phyloP scores from a whole-genome alignment of 2,113 vertebrate species.

The Nothobranchius kuhntae region DNA sequence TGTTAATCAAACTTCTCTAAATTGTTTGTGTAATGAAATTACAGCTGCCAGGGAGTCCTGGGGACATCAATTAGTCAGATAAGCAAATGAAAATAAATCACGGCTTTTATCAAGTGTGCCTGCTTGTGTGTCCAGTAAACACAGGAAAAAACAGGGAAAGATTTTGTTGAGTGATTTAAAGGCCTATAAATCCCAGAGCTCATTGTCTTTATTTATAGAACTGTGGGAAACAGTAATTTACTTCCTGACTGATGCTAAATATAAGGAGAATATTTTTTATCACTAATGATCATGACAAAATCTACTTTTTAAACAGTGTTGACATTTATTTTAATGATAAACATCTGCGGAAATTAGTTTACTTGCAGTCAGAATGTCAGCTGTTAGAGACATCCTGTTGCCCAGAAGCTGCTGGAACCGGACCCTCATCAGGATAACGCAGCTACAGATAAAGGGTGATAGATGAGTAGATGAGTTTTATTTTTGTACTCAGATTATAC shows the following conservation, averaged over 20 bases:
- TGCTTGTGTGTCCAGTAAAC: constrained; percentile 66
- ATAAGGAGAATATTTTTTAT: not conserved
- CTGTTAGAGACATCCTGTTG: not conserved
- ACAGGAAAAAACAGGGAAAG: constrained; percentile 74
- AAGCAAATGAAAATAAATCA: constrained; percentile 78
- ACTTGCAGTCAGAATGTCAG: not conserved
- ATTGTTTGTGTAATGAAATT: constrained; percentile 79
- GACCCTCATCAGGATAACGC: not conserved
- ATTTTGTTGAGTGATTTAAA: constrained; percentile 59
- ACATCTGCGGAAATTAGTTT: not conserved
- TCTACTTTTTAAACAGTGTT: not conserved
- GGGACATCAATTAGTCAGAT: constrained; percentile 76
- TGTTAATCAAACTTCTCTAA: constrained; percentile 77
- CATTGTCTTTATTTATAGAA: constrained; percentile 19
- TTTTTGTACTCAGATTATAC: not conserved
- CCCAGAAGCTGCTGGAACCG: not conserved
- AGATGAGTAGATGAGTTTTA: not conserved
- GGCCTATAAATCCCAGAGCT: constrained; percentile 60
- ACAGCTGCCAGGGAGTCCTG: constrained; percentile 47
- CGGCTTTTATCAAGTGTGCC: constrained; percentile 53
- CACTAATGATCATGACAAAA: not conserved
- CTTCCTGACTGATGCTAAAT: constrained; percentile 44
- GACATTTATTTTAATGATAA: not conserved
- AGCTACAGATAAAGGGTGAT: not conserved
- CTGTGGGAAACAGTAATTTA: constrained; percentile 35